phyloP scores from a whole-genome alignment of 2,888 invertebrate species.

The Xanthia icteritia region DNA sequence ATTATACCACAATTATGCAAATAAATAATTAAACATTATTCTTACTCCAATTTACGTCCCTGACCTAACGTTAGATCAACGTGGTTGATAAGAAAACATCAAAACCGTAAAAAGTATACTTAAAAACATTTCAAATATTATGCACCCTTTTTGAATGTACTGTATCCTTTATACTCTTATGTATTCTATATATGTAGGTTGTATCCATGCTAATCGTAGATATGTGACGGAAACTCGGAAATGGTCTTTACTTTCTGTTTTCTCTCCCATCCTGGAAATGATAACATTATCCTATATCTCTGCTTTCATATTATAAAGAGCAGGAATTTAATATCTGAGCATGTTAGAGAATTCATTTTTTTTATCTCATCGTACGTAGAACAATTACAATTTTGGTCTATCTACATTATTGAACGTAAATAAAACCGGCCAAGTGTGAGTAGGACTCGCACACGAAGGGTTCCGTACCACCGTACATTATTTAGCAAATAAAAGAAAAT shows the following conservation, averaged over 20 bases:
- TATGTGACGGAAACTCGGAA: slow-evolving; percentile 3
- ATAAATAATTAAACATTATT: neutral
- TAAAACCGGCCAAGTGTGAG: neutral
- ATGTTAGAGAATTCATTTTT: neutral
- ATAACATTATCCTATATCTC: slow-evolving; percentile 41
- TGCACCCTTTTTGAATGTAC: neutral
- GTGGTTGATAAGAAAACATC: slow-evolving; percentile 12
- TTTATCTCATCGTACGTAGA: neutral
- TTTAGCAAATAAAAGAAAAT: too few relatives aligned
- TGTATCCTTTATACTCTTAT: neutral
- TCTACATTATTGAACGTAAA: neutral
- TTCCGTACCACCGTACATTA: too few relatives aligned
- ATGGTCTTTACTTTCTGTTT: slow-evolving; percentile 33
- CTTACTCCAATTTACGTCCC: neutral
- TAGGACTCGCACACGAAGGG: too few relatives aligned
- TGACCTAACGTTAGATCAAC: slow-evolving; percentile 17
- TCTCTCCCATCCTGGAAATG: slow-evolving; percentile 27
- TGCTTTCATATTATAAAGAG: slow-evolving; percentile 7
- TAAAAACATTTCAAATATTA: slow-evolving; percentile 1
- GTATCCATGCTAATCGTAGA: slow-evolving; percentile 1
- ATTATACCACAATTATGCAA: neutral
- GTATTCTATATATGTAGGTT: neutral
- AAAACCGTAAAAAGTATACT: slow-evolving; percentile 1
- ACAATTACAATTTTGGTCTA: neutral
- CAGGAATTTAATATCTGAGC: slow-evolving; percentile 34